phyloP scores from a whole-genome alignment of 2,888 invertebrate genomes.

The Tetropium fuscum region DNA sequence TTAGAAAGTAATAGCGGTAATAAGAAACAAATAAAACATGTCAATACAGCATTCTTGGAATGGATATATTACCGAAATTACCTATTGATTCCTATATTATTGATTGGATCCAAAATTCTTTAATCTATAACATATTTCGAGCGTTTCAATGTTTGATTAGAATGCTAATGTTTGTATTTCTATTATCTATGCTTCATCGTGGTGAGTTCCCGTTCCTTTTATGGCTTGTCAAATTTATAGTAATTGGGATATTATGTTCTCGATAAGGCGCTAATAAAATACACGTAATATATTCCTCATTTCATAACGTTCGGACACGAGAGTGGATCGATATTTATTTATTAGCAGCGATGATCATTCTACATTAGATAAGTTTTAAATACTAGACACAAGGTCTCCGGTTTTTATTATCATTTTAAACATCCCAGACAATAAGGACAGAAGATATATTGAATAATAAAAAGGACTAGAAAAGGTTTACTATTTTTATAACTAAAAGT shows the following conservation, averaged over 20 bases:
- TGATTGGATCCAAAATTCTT: constrained; percentile 18
- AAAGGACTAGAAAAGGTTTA: neutral
- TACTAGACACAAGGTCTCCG: too few species aligned
- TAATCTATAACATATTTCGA: constrained; percentile 22
- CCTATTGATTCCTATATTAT: constrained; percentile 27
- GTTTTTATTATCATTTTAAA: too few species aligned
- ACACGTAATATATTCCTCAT: constrained; percentile 5
- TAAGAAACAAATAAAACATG: constrained; percentile 27
- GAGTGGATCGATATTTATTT: neutral
- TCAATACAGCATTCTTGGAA: constrained; percentile 37
- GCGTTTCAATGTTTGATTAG: constrained; percentile 16
- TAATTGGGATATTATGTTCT: constrained; percentile 24
- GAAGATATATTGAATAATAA: too few species aligned
- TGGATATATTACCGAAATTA: constrained; percentile 24
- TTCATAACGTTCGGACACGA: neutral
- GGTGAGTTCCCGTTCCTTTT: constrained; percentile 24
- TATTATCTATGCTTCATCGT: constrained; percentile 20
- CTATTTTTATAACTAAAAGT: too few species aligned
- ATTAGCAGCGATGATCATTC: neutral
- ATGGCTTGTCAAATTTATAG: constrained; percentile 27
- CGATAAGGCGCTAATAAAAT: constrained; percentile 25
- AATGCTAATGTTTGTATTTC: constrained; percentile 14
- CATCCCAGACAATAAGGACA: too few species aligned
- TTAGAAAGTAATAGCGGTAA: constrained; percentile 36
- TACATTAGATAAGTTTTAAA: too few species aligned